Conservation (phyloP, 2,888 invertebrate genomes). For the Alentia gelatinosa region DNA sequence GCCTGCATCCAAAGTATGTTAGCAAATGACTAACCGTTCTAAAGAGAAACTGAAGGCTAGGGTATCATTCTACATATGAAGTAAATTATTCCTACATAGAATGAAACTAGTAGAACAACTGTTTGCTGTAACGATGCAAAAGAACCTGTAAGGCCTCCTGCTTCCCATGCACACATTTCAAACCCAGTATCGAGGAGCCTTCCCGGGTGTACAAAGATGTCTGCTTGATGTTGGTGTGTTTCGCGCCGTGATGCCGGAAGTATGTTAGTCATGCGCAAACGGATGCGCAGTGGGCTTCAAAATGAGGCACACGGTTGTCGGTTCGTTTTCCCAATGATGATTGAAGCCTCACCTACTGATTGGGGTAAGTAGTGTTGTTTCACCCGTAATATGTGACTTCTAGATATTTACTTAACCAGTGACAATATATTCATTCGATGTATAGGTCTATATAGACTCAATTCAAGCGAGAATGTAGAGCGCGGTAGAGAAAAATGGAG, state of each 20-base stretch:
- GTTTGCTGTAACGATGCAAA: too few species aligned
- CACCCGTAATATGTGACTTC: background rate
- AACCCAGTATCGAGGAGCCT: too few species aligned
- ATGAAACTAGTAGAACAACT: too few species aligned
- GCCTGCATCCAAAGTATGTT: too few species aligned
- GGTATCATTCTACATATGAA: too few species aligned
- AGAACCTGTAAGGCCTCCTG: too few species aligned
- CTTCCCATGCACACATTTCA: too few species aligned
- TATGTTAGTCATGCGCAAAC: background rate
- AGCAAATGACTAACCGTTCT: too few species aligned
- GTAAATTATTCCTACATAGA: too few species aligned
- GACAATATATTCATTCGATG: background rate
- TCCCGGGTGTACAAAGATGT: background rate
- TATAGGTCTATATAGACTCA: background rate
- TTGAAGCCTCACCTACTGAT: background rate
- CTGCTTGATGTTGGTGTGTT: background rate
- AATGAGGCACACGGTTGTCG: background rate
- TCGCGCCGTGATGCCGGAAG: slow-evolving; percentile 44
- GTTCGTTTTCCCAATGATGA: slow-evolving; percentile 34
- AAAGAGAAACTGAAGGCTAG: too few species aligned
- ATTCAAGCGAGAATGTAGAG: background rate
- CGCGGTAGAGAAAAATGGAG: background rate
- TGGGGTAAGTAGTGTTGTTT: slow-evolving; percentile 14
- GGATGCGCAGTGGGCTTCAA: slow-evolving; percentile 46
- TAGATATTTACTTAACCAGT: background rate